These are phyloP conservation scores for Nestor notabilis DNA, from an alignment of 2,113 vertebrate species.

Conservation along the genomic window DNA sequence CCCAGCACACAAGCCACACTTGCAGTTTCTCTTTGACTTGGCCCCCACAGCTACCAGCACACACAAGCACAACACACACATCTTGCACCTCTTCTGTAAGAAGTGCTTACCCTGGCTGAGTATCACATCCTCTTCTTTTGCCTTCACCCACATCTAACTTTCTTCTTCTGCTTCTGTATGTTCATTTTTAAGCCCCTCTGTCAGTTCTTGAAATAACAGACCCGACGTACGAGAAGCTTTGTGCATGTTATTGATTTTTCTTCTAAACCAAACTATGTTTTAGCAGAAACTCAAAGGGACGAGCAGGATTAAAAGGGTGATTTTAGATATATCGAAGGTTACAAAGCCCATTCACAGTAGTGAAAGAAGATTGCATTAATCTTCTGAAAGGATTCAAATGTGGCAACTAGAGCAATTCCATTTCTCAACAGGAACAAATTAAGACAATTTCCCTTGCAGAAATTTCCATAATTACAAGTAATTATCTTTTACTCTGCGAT, in stretches of 20 bases:
- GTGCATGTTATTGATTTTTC: background rate
- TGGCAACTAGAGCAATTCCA: slow-evolving; percentile 58
- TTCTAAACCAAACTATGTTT: slow-evolving; percentile 30
- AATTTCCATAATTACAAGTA: slow-evolving; percentile 74
- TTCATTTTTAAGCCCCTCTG: background rate
- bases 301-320: slow-evolving; percentile 50
- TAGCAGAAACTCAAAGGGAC: slow-evolving; percentile 47
- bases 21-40: too few relatives aligned
- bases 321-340: slow-evolving; percentile 61
- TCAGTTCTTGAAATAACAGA: background rate
- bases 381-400: slow-evolving; percentile 68
- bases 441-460: slow-evolving; percentile 71
- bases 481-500: slow-evolving; percentile 72
- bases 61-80: fast-evolving
- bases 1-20: background rate
- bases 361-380: slow-evolving; percentile 61
- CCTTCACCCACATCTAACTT: background rate
- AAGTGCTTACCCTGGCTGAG: background rate
- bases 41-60: background rate
- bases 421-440: slow-evolving; percentile 72
- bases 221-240: slow-evolving; percentile 7
- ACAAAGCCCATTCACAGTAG: slow-evolving; percentile 60
- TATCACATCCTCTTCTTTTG: background rate
- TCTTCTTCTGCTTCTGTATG: background rate
- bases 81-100: background rate